phyloP scores from a whole-genome alignment of 2,888 invertebrate genomes.

The Macaria notata region DNA sequence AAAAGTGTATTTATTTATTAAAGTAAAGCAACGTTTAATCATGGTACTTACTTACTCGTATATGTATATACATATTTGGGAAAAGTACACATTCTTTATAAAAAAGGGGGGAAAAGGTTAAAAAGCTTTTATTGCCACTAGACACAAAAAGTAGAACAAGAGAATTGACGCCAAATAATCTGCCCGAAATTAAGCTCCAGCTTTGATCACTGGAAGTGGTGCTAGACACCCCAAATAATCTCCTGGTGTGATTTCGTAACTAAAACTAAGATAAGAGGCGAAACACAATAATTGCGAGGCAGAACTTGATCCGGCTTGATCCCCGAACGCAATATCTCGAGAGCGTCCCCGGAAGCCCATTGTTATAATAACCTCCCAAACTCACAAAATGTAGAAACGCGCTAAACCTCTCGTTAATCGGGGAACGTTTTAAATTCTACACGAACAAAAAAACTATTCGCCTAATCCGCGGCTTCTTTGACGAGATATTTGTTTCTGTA shows the following conservation, averaged over 20 bases:
- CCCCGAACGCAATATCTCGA: conserved; percentile 58
- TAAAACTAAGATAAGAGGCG: conserved; percentile 38
- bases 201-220: conserved; percentile 19
- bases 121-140: too few relatives aligned
- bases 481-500: conserved; percentile 74
- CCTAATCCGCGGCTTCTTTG: conserved; percentile 79
- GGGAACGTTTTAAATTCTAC: conserved; percentile 71
- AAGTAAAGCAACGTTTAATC: too few relatives aligned
- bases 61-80: too few relatives aligned
- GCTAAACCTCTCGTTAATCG: conserved; percentile 72
- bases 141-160: too few relatives aligned
- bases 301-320: conserved; percentile 62
- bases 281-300: conserved; percentile 49
- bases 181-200: neutral
- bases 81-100: too few relatives aligned
- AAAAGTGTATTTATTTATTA: too few relatives aligned
- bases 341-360: conserved; percentile 67
- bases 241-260: conserved; percentile 34
- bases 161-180: neutral
- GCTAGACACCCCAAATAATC: conserved; percentile 17
- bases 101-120: too few relatives aligned
- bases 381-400: conserved; percentile 60
- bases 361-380: conserved; percentile 52
- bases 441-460: conserved; percentile 60
- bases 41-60: too few relatives aligned